Base-by-base conservation (phyloP, 2,888 invertebrate species). In the Anodontia alba region DNA sequence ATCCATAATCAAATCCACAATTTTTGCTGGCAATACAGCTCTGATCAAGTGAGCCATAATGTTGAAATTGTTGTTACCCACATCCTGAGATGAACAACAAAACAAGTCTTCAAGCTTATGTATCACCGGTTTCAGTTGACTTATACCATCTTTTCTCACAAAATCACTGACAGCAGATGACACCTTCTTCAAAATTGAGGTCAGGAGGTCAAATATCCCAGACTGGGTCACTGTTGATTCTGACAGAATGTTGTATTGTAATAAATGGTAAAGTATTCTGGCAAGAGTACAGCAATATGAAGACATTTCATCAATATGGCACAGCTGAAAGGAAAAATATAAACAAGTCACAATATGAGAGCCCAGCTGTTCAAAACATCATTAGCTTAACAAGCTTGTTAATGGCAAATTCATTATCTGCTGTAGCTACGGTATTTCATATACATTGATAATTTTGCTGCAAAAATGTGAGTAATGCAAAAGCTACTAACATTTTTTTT, bases 1-100 rank as follows among this genome's bases (percentile, higher is more conserved):
- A n/a, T 90, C 89, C 31, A 90, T 26, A 43, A 91, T 76, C 15
- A 83, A 42, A 70, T 91, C 90, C 1, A 90, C 76, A 31, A 92
- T 80, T 66, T 76, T 86, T 8, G 83, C 78, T 8, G 92, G 90
- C 1, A 89, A 80, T 15, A 81, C 80, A 10, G 86, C 57, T 49
- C 87, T 75, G 33, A 87, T 71, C 7, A 88, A 26, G 57, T 86
- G 79, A 15, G 86, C 76, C 36, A 89, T 76, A 15, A 73, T 23
- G 49, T 71, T 87, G 36, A 62, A 62, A 79, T 26, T 73, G 10
- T n/a, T 70, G 62, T 38, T 66, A 5, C 73, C 81, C 57, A 69
- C 62, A 38, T 42, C 71, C 15, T 23, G 33, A 20, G 38, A 36
- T n/a, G 46, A 79, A 0, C 68, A 49, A 0, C 68, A 49, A 33